Conservation (phyloP, 2,888 invertebrate species). For the Drosophila mayaguana region DNA sequence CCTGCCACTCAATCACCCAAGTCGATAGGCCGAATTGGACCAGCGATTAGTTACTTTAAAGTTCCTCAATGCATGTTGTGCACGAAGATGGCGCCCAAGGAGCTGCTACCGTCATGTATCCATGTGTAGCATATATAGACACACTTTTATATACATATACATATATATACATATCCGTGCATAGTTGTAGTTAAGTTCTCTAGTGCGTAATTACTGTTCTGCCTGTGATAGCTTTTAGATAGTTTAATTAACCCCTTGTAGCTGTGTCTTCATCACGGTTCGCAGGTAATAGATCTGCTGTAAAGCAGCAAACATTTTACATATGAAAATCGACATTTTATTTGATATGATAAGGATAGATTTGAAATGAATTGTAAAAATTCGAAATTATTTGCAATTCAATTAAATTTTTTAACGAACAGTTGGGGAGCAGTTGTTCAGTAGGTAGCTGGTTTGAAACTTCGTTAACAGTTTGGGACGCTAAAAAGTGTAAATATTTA, state of each 20-base stretch:
- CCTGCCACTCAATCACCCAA: slow-evolving; percentile 86
- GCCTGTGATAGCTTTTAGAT: slow-evolving; percentile 83
- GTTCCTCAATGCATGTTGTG: slow-evolving; percentile 66
- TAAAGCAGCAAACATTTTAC: slow-evolving; percentile 27
- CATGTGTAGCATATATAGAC: slow-evolving; percentile 14
- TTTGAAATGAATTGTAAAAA: background rate
- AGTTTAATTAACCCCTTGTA: slow-evolving; percentile 59
- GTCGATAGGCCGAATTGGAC: slow-evolving; percentile 29
- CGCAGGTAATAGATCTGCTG: slow-evolving; percentile 18
- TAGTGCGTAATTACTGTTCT: slow-evolving; percentile 74
- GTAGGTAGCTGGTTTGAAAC: background rate
- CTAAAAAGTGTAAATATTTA: too few relatives aligned
- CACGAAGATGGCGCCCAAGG: slow-evolving; percentile 26
- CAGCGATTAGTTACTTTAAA: slow-evolving; percentile 45
- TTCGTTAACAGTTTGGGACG: background rate
- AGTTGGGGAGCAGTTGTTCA: background rate
- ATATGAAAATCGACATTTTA: slow-evolving; percentile 6
- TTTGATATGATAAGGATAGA: background rate
- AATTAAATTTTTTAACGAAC: background rate
- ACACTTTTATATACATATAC: background rate
- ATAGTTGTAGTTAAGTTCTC: slow-evolving; percentile 55
- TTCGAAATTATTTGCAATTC: background rate
- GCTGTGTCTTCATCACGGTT: slow-evolving; percentile 19
- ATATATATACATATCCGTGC: slow-evolving; percentile 5
- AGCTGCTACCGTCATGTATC: slow-evolving; percentile 39